Evolutionary conservation across 2,113 vertebrate genomes (phyloP).

Genomic region (Clarias magur): DNA sequence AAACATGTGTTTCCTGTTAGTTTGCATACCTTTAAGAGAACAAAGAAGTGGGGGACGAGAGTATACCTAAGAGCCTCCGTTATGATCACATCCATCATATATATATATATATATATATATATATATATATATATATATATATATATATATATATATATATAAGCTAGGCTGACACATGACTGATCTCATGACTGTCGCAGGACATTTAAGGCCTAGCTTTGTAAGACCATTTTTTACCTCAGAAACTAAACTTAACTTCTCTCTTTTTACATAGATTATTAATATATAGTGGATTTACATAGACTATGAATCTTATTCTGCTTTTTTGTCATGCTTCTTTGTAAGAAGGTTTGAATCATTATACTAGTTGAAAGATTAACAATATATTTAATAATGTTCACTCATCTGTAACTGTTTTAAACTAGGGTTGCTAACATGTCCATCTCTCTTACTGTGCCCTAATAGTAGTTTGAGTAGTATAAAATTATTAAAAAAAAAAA

Average conservation of each 20-base stretch:
- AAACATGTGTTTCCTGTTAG: slow-evolving; percentile 64
- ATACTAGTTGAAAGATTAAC: neutral
- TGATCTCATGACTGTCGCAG: slow-evolving; percentile 58
- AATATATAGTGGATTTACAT: neutral
- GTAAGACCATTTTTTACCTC: neutral
- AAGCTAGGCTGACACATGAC: slow-evolving; percentile 30
- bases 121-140: no score
- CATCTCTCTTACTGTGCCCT: no score
- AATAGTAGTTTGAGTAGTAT: no score
- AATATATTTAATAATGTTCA: neutral
- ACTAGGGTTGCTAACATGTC: neutral
- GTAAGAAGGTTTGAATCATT: neutral
- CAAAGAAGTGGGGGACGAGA: slow-evolving; percentile 36
- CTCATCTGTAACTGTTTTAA: neutral
- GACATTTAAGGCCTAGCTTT: slow-evolving; percentile 32
- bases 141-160: no score
- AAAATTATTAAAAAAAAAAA: neutral
- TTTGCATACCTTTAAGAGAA: neutral
- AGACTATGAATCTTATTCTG: neutral
- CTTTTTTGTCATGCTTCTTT: neutral
- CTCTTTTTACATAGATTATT: neutral
- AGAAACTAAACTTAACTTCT: slow-evolving; percentile 27
- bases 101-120: no score
- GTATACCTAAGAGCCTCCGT: slow-evolving; percentile 55
- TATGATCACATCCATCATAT: slow-evolving; percentile 47